These are phyloP conservation scores for Caenorhabditis panamensis DNA, from an alignment of 2,888 invertebrate species.

Conservation along the genomic window DNA sequence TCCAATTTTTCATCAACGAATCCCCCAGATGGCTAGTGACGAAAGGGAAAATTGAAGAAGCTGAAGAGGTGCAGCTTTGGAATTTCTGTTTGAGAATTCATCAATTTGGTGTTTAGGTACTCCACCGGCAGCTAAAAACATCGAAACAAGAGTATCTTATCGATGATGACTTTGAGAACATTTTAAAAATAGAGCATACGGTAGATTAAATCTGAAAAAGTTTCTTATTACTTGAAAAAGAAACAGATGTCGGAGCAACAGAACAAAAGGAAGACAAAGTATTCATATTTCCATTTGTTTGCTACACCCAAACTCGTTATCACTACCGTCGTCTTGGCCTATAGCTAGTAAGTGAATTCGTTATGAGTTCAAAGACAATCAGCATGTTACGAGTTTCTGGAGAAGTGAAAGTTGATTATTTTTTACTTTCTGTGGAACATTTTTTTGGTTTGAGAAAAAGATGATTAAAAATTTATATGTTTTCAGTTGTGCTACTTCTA, in stretches of 20 bases:
- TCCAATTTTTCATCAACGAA: slow-evolving; percentile 64
- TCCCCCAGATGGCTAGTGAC: slow-evolving; percentile 68
- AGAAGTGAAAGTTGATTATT: no score
- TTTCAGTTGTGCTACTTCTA: slow-evolving; percentile 70
- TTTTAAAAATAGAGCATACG: slow-evolving; percentile 58
- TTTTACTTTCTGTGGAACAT: no score
- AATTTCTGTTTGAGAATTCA: neutral
- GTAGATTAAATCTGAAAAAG: slow-evolving; percentile 20
- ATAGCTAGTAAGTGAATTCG: slow-evolving; percentile 62
- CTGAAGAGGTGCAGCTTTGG: no score
- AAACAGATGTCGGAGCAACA: slow-evolving; percentile 33
- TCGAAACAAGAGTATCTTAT: slow-evolving; percentile 61
- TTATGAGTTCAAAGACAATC: no score
- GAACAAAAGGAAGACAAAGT: slow-evolving; percentile 58
- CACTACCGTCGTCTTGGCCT: slow-evolving; percentile 61
- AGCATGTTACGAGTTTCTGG: neutral
- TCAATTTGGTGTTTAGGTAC: slow-evolving; percentile 24
- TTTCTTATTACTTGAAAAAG: neutral
- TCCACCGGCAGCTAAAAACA: slow-evolving; percentile 53
- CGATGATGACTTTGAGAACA: slow-evolving; percentile 63
- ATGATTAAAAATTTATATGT: neutral
- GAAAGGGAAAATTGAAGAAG: slow-evolving; percentile 74
- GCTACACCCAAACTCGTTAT: slow-evolving; percentile 53
- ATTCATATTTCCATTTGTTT: slow-evolving; percentile 64
- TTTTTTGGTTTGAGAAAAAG: no score